These are phyloP conservation scores for Sapayoa aenigma DNA, from an alignment of 2,113 vertebrate genomes.

Conservation along the genomic window DNA sequence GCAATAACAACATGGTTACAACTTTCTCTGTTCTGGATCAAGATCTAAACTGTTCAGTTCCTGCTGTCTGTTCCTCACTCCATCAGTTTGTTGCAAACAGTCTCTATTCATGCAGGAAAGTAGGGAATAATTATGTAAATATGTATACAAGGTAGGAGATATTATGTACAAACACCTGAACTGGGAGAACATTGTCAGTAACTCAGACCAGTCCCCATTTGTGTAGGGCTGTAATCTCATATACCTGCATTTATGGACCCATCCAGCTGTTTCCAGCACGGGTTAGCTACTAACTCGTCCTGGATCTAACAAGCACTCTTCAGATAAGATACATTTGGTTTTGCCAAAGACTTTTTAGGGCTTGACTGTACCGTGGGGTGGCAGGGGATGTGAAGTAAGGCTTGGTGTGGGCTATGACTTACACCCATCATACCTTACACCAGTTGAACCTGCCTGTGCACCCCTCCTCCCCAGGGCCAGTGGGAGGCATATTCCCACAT, in stretches of 20 bases:
- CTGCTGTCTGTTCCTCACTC: neutral
- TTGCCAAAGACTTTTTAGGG: neutral
- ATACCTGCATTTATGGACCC: neutral
- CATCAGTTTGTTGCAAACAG: fast-evolving
- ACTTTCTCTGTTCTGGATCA: fast-evolving
- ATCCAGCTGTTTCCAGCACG: neutral
- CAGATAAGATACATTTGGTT: neutral
- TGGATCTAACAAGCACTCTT: neutral
- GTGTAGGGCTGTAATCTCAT: neutral
- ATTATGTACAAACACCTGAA: neutral
- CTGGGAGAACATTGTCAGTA: neutral
- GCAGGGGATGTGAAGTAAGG: neutral
- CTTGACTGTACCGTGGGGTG: fast-evolving
- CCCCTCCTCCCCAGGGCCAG: neutral
- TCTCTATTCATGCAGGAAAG: neutral
- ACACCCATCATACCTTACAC: neutral
- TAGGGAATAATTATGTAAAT: neutral
- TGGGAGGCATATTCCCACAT: neutral
- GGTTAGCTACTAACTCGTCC: neutral
- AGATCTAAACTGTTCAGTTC: neutral
- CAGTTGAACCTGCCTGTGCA: neutral
- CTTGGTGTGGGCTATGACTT: neutral
- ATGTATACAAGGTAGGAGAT: neutral
- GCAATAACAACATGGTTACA: fast-evolving
- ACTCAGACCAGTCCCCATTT: fast-evolving